Conservation (phyloP, 2,113 vertebrate genomes). For the Rhinolophus sinicus region DNA sequence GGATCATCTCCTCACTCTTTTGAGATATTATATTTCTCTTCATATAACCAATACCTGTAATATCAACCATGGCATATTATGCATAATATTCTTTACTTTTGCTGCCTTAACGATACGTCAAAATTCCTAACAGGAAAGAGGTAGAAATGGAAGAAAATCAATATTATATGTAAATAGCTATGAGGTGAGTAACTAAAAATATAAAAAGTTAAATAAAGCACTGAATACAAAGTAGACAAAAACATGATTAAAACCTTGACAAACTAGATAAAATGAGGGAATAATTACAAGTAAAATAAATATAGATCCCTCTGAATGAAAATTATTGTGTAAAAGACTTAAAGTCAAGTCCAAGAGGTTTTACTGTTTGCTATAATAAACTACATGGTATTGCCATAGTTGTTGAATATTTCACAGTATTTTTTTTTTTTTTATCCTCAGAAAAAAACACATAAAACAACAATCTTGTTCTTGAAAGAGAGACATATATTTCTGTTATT, state of each 20-base stretch:
- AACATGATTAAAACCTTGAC: background rate
- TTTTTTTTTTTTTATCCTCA: background rate
- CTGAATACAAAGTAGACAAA: background rate
- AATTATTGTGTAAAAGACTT: background rate
- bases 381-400: background rate
- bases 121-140: background rate
- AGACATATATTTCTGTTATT: background rate
- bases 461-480: background rate
- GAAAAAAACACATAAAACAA: background rate
- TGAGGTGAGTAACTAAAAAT: background rate
- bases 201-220: background rate
- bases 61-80: background rate
- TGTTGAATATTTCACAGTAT: background rate
- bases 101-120: background rate
- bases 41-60: accelerated
- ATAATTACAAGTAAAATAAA: background rate
- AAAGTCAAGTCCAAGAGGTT: background rate
- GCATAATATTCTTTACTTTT: background rate
- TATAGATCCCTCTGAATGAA: background rate
- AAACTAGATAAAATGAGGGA: background rate
- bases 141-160: background rate
- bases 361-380: background rate
- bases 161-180: background rate
- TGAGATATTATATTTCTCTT: background rate
- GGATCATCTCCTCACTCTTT: background rate